phyloP scores from a whole-genome alignment of 2,888 invertebrate species.

The Conomelus anceps region DNA sequence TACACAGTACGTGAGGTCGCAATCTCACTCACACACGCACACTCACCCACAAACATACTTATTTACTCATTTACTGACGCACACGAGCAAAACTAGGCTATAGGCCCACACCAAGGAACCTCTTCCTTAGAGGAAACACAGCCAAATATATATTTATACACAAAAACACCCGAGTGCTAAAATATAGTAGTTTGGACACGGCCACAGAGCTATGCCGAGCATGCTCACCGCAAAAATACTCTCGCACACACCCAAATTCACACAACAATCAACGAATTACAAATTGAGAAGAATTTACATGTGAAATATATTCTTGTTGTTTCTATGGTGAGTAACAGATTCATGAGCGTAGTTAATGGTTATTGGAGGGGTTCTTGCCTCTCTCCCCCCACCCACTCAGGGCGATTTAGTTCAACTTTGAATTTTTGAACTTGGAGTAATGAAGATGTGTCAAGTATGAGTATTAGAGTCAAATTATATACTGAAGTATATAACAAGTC shows the following conservation, averaged over 20 bases:
- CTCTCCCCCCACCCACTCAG: too few species aligned
- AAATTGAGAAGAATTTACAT: not conserved
- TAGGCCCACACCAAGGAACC: not conserved
- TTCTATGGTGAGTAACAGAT: not conserved
- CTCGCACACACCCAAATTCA: not conserved
- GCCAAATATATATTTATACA: not conserved
- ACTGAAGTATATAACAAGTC: too few species aligned
- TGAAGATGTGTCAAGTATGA: too few species aligned
- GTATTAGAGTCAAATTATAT: too few species aligned
- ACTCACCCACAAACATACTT: not conserved
- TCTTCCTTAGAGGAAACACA: not conserved
- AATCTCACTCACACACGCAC: not conserved
- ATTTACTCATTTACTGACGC: not conserved
- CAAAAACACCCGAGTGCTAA: not conserved
- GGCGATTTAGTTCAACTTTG: too few species aligned
- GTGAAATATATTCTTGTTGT: not conserved
- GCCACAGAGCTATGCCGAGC: not conserved
- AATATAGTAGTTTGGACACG: not conserved
- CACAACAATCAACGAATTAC: not conserved
- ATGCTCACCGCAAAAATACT: not conserved
- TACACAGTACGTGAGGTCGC: not conserved
- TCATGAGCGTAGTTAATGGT: too few species aligned
- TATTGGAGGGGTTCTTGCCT: too few species aligned
- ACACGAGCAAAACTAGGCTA: not conserved
- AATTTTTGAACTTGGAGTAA: too few species aligned